Evolutionary conservation across 1,140 invertebrate species (phyloP).

Genomic region (Antheraea pernyi): DNA sequence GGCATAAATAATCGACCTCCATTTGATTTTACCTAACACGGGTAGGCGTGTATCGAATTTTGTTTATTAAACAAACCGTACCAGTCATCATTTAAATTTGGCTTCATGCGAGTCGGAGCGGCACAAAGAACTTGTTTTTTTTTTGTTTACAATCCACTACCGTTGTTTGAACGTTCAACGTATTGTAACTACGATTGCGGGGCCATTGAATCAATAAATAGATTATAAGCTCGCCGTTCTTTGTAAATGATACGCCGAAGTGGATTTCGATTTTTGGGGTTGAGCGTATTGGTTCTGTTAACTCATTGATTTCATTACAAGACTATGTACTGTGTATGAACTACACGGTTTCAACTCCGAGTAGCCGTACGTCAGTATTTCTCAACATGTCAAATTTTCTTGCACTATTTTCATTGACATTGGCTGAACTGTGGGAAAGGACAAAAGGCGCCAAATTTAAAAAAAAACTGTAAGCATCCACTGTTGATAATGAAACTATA

Average conservation of each 20-base stretch:
- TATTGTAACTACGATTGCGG: constrained; percentile 8
- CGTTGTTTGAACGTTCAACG: constrained; percentile 39
- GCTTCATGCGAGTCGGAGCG: constrained; percentile 4
- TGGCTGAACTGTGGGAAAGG: too few species aligned
- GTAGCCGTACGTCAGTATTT: too few species aligned
- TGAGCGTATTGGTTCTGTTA: neutral
- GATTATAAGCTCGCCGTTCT: constrained; percentile 55
- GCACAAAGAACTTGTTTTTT: constrained; percentile 9
- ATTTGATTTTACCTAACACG: constrained; percentile 20
- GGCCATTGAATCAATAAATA: constrained; percentile 67
- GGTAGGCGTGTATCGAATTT: constrained; percentile 38
- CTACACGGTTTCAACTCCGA: too few species aligned
- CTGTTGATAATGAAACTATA: too few species aligned
- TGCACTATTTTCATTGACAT: too few species aligned
- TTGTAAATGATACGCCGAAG: constrained; percentile 61
- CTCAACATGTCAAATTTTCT: too few species aligned
- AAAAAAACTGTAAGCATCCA: too few species aligned
- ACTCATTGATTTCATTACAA: neutral
- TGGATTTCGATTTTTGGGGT: neutral
- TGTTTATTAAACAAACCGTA: constrained; percentile 33
- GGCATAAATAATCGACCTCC: constrained; percentile 13
- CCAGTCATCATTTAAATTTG: constrained; percentile 57
- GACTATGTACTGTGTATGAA: too few species aligned
- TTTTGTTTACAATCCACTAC: constrained; percentile 42
- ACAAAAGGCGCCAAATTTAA: too few species aligned